Conservation (phyloP, 2,888 invertebrate genomes). For the Phytoseiulus persimilis region DNA sequence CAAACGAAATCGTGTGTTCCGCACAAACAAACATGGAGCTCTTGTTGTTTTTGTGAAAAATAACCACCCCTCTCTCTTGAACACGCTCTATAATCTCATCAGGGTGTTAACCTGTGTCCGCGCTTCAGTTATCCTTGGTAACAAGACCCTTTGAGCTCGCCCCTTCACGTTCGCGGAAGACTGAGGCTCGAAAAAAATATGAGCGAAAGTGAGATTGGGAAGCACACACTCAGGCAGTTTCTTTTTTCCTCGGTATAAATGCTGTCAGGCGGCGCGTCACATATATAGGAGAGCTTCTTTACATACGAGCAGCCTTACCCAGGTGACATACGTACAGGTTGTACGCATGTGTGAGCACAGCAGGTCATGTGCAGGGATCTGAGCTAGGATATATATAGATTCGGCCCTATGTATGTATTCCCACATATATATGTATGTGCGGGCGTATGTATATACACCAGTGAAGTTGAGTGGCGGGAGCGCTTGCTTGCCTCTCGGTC, state of each 20-base stretch:
- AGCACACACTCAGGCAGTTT: not conserved
- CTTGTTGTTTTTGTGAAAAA: not conserved
- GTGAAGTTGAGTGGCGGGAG: not conserved
- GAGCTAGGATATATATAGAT: conserved; percentile 15
- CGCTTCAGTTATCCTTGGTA: not conserved
- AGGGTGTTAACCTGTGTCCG: not conserved
- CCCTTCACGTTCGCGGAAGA: not conserved
- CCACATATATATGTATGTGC: not conserved
- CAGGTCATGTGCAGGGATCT: not conserved
- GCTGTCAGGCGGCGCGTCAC: not conserved
- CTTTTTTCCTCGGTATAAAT: too few species aligned
- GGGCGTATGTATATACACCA: not conserved
- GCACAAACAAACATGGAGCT: not conserved
- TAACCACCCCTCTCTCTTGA: not conserved
- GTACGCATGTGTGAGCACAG: not conserved
- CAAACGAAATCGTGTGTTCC: not conserved
- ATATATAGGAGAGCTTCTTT: not conserved
- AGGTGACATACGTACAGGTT: not conserved
- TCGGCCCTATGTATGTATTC: not conserved
- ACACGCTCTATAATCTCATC: not conserved
- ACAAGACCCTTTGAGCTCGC: not conserved
- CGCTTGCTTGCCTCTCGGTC: not conserved
- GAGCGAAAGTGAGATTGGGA: not conserved
- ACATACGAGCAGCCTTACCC: not conserved
- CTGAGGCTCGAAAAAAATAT: not conserved